Percentiles rank a stretch among this genome's conserved stretches.
phyloP scores from a whole-genome alignment of 1,140 invertebrate genomes.

The Conus betulinus region DNA sequence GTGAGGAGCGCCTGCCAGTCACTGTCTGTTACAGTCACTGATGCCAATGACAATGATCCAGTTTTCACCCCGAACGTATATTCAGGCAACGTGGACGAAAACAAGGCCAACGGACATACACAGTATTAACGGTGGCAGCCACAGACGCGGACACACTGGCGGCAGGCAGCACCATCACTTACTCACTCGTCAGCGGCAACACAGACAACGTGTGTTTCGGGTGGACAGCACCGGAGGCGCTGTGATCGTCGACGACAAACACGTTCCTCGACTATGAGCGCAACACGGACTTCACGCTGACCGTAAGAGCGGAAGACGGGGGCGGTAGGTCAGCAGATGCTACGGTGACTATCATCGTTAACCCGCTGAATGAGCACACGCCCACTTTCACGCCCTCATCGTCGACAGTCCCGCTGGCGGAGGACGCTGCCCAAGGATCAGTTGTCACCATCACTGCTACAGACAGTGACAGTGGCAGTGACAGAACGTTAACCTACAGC shows the following conservation, averaged over 20 bases:
- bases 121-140: slow-evolving; percentile 46
- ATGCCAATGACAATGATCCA: slow-evolving; percentile 91
- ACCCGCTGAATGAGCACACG: slow-evolving; percentile 94
- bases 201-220: slow-evolving; percentile 46
- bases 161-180: slow-evolving; percentile 36
- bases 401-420: slow-evolving; percentile 42
- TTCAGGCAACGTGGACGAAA: slow-evolving; percentile 51
- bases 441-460: slow-evolving; percentile 48
- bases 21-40: slow-evolving; percentile 79
- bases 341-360: slow-evolving; percentile 49
- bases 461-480: slow-evolving; percentile 48
- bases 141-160: slow-evolving; percentile 46
- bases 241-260: slow-evolving; percentile 73
- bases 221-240: slow-evolving; percentile 31
- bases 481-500: slow-evolving; percentile 54
- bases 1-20: slow-evolving; percentile 19
- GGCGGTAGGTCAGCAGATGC: slow-evolving; percentile 39
- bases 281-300: slow-evolving; percentile 85
- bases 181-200: slow-evolving; percentile 48
- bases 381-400: slow-evolving; percentile 82
- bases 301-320: slow-evolving; percentile 81
- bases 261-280: slow-evolving; percentile 91
- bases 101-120: slow-evolving; percentile 38
- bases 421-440: slow-evolving; percentile 45
- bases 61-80: slow-evolving; percentile 78